phyloP scores from a whole-genome alignment of 2,888 invertebrate species.

The Leptinotarsa peninsularis region DNA sequence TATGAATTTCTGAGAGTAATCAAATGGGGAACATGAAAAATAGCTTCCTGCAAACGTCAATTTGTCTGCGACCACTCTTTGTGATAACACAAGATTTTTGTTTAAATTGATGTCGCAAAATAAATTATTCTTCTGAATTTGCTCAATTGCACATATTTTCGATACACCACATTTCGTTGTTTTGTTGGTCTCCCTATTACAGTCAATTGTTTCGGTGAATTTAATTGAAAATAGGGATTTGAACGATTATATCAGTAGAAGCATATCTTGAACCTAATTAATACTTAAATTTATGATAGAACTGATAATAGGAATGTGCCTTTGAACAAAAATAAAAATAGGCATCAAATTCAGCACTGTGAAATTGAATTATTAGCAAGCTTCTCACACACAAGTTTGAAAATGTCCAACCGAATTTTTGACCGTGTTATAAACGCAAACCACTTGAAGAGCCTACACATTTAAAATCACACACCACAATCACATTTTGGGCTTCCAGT shows the following conservation, averaged over 20 bases:
- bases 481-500: conserved; percentile 61
- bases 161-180: conserved; percentile 27
- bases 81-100: too few species aligned
- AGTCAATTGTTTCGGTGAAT: conserved; percentile 56
- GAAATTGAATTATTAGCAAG: conserved; percentile 36
- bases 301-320: conserved; percentile 57
- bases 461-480: conserved; percentile 52
- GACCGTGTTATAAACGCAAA: conserved; percentile 8
- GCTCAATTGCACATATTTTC: conserved; percentile 29
- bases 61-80: too few species aligned
- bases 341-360: conserved; percentile 43
- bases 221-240: conserved; percentile 37
- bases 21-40: too few species aligned
- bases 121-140: conserved; percentile 5
- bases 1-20: too few species aligned
- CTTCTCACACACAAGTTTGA: conserved; percentile 21
- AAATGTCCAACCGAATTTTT: neutral
- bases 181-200: conserved; percentile 54
- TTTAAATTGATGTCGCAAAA: neutral
- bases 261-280: conserved; percentile 52
- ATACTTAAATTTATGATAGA: conserved; percentile 39
- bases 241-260: conserved; percentile 54
- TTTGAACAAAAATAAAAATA: conserved; percentile 45
- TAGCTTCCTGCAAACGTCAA: too few species aligned
- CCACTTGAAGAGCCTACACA: conserved; percentile 42